Evolutionary conservation across 2,888 invertebrate species (phyloP), one percentile per base, ranked within the genome.

Genomic region (Stenoptilia bipunctidactyla): DNA sequence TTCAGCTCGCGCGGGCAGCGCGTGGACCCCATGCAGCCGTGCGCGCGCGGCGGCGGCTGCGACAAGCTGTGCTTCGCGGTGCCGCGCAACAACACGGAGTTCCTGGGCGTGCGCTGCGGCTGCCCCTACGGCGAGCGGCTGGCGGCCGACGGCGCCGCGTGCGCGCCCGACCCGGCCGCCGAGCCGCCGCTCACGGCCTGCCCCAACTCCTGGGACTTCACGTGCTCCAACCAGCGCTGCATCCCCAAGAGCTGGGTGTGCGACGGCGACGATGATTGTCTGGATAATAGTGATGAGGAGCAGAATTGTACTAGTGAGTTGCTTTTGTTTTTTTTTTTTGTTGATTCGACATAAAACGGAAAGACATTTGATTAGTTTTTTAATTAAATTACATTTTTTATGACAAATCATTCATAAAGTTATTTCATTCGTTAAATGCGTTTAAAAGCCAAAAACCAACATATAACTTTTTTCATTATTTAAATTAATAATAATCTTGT

Each of bases 161-260:
- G 97, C 52, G 77, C 89, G 2, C 70, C 90, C 0, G 95, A 97
- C 71, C 94, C 96, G 0, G 90, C 89, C 55, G 88, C 92, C 0
- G 96, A 97, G 68, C 94, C 95, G 0, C 93, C 94, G 0, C 88
- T 93, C 0, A 91, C 93, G 53, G 92, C 95, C 0, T 97, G 97
- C 59, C 93, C 94, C 0, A 95, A 95, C 58, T 87, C 91, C 1
- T 95, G 95, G 92, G 94, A 97, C 76, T 97, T 97, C 65, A 95
- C 95, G 0, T 98, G 98, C 65, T 90, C 90, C 54, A 97, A 97
- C 69, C 94, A 96, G 62, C 79, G 94, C 15, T 96, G 96, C 61
- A 94, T 97, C 39, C 95, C 96, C 0, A 94, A 94, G 64, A 92
- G 93, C 6, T 97, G 97, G 97, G 92, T 96, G 1, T 97, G 97